These are phyloP conservation scores for Orthonychiurus folsomi DNA, from an alignment of 2,888 invertebrate genomes.

Conservation along the genomic window DNA sequence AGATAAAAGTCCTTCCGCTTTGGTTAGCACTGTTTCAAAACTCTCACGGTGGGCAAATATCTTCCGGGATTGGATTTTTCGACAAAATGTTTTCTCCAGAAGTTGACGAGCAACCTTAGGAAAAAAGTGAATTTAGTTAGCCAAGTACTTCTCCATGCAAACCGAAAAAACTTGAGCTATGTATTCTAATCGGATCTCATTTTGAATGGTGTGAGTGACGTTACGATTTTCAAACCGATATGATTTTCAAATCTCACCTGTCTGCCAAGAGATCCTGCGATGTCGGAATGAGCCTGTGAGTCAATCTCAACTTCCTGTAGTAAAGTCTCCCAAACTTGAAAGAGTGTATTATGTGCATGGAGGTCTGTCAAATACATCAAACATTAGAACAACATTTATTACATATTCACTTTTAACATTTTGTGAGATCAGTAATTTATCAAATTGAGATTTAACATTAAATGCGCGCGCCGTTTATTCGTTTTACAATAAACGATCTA, in stretches of 20 bases:
- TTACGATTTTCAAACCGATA: too few species aligned
- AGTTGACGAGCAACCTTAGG: conserved; percentile 67
- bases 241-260: conserved; percentile 34
- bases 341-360: conserved; percentile 69
- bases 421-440: too few species aligned
- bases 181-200: background rate
- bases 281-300: conserved; percentile 73
- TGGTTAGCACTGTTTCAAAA: conserved; percentile 75
- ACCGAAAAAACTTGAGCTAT: too few species aligned
- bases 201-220: conserved; percentile 1
- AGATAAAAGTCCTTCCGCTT: conserved; percentile 69
- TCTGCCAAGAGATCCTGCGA: conserved; percentile 67
- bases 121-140: background rate
- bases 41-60: conserved; percentile 82
- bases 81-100: conserved; percentile 75
- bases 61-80: conserved; percentile 83
- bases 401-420: background rate
- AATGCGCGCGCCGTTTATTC: too few species aligned
- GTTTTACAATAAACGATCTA: too few species aligned
- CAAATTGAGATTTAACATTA: too few species aligned
- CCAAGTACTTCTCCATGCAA: background rate
- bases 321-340: conserved; percentile 82
- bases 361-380: conserved; percentile 52
- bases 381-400: background rate
- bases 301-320: conserved; percentile 85